These are phyloP conservation scores for Phengaris alcon DNA, from an alignment of 2,888 invertebrate species.

Conservation along the genomic window DNA sequence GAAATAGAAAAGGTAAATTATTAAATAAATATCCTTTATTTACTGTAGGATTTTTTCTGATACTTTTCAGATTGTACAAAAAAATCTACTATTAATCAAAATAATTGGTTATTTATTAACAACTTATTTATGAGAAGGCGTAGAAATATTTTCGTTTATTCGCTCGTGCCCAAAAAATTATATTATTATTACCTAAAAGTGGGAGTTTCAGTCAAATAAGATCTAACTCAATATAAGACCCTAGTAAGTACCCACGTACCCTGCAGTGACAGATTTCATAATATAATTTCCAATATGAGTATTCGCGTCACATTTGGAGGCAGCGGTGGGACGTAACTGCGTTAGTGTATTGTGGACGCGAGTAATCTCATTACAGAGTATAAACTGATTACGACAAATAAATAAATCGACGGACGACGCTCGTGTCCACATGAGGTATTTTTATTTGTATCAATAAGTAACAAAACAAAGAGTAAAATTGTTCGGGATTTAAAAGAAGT, in stretches of 20 bases:
- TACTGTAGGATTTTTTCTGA: too few species aligned
- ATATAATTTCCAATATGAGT: not conserved
- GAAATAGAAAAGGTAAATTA: not conserved
- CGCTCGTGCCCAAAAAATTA: too few species aligned
- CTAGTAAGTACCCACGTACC: not conserved
- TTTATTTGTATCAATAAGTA: not conserved
- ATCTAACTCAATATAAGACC: not conserved
- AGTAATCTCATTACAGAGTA: not conserved
- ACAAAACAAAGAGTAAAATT: too few species aligned
- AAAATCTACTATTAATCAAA: too few species aligned
- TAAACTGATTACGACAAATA: conserved; percentile 14
- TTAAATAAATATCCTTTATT: not conserved
- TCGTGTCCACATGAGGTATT: not conserved
- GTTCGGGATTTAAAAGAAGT: too few species aligned
- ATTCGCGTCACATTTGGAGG: conserved; percentile 8
- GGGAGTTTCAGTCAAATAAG: too few species aligned
- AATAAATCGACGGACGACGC: conserved; percentile 14
- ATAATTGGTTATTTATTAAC: too few species aligned
- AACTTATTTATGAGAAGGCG: too few species aligned
- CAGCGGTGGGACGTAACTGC: not conserved
- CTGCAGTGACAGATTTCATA: conserved; percentile 11
- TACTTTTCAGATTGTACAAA: too few species aligned
- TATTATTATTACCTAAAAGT: too few species aligned
- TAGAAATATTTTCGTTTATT: too few species aligned
- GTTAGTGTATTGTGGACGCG: conserved; percentile 10